These are phyloP conservation scores for Dicentrarchus labrax DNA, from an alignment of 2,113 vertebrate species.

Conservation along the genomic window DNA sequence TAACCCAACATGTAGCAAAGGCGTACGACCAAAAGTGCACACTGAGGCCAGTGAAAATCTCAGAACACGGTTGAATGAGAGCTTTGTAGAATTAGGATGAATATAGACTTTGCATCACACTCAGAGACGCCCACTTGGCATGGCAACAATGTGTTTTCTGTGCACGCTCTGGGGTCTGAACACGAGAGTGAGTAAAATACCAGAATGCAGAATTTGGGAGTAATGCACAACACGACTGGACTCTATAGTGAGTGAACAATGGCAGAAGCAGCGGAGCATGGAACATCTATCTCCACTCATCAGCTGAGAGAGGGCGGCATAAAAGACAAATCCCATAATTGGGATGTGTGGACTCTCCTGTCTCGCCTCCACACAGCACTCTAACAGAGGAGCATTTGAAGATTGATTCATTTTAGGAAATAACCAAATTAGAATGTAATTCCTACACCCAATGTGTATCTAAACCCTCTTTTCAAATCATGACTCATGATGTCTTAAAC, in stretches of 20 bases:
- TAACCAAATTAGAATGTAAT: not conserved
- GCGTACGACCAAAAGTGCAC: constrained; percentile 39
- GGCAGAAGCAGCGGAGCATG: constrained; percentile 50
- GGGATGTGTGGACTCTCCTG: constrained; percentile 46
- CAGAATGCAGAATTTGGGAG: constrained; percentile 57
- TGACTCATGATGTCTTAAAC: not conserved
- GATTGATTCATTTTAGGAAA: constrained; percentile 40
- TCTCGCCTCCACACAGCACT: constrained; percentile 33
- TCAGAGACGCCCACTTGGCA: constrained; percentile 72
- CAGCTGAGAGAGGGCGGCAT: constrained; percentile 39
- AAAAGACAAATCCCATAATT: constrained; percentile 69
- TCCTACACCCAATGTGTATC: not conserved
- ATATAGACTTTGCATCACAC: constrained; percentile 62
- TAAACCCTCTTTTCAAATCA: not conserved
- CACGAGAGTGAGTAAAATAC: constrained; percentile 59
- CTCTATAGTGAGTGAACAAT: constrained; percentile 63
- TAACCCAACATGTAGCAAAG: not conserved
- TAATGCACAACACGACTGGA: constrained; percentile 26
- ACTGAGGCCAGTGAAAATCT: constrained; percentile 58
- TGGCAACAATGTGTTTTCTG: constrained; percentile 75
- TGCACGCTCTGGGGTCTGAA: constrained; percentile 51
- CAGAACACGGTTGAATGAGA: constrained; percentile 65
- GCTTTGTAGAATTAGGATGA: constrained; percentile 74
- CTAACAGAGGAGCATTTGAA: not conserved
- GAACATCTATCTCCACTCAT: constrained; percentile 58